Conservation (phyloP, 1,140 invertebrate genomes). For the Fopius arisanus region DNA sequence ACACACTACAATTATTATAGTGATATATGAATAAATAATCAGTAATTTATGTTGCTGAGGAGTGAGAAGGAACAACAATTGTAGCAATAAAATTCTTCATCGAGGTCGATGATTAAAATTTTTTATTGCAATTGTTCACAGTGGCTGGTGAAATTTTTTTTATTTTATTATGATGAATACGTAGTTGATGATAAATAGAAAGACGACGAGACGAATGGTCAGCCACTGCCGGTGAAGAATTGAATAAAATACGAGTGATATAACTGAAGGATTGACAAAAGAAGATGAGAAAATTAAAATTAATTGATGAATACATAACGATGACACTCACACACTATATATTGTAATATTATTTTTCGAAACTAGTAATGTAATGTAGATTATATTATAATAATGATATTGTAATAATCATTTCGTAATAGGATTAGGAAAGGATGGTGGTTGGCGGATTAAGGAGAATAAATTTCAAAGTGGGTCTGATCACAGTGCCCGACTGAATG, state of each 20-base stretch:
- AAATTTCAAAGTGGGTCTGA: constrained; percentile 31
- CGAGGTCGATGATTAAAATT: background rate
- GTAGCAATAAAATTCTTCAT: background rate
- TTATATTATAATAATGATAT: constrained; percentile 54
- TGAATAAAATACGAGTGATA: constrained; percentile 9
- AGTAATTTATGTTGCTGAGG: constrained; percentile 9
- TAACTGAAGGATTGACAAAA: constrained; percentile 25
- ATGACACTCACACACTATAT: constrained; percentile 54
- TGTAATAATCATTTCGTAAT: constrained; percentile 57
- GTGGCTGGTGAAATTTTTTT: background rate
- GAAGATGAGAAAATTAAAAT: constrained; percentile 43
- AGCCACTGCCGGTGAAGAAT: constrained; percentile 1
- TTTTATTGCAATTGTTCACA: background rate
- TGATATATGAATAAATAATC: constrained; percentile 16
- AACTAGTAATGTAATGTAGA: constrained; percentile 64
- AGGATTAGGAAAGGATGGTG: constrained; percentile 52
- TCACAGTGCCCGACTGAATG: constrained; percentile 40
- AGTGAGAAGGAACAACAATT: constrained; percentile 5
- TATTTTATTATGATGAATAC: background rate
- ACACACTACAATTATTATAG: constrained; percentile 41
- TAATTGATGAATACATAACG: constrained; percentile 33
- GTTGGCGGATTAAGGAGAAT: constrained; percentile 47
- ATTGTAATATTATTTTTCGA: constrained; percentile 66
- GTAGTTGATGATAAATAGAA: background rate
- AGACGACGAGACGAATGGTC: background rate